Conservation (phyloP, 2,888 invertebrate genomes). For the Amphiduros pacificus region DNA sequence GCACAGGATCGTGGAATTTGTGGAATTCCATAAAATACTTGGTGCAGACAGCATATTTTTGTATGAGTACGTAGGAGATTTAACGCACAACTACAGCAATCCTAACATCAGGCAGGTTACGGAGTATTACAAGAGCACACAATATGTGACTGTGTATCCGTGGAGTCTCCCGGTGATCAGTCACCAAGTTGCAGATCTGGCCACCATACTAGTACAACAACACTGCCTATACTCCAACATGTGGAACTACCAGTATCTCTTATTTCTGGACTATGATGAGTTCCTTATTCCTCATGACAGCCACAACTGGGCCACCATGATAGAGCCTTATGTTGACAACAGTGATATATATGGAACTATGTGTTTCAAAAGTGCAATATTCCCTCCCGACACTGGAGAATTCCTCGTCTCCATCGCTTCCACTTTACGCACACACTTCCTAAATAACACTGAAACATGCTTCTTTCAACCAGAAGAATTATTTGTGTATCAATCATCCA, state of each 20-base stretch:
- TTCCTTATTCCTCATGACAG: background rate
- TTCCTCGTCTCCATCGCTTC: background rate
- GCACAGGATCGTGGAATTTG: background rate
- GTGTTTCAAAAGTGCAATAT: background rate
- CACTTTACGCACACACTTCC: too few relatives aligned
- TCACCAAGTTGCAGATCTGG: background rate
- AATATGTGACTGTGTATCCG: background rate
- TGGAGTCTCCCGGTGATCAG: background rate
- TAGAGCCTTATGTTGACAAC: background rate
- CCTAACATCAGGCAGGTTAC: background rate
- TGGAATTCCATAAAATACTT: background rate
- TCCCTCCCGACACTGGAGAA: background rate
- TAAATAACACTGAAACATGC: too few relatives aligned
- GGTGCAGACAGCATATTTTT: background rate
- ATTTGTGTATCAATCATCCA: too few relatives aligned
- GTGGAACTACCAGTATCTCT: background rate
- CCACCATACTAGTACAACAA: background rate
- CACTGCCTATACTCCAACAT: conserved; percentile 3
- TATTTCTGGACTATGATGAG: background rate
- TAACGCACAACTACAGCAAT: background rate
- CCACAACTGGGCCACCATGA: background rate
- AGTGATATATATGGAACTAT: background rate
- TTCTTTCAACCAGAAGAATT: too few relatives aligned
- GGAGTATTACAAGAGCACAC: background rate
- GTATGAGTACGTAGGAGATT: background rate